Evolutionary conservation across 2,888 invertebrate species (phyloP).

Genomic region (Eledone cirrhosa): DNA sequence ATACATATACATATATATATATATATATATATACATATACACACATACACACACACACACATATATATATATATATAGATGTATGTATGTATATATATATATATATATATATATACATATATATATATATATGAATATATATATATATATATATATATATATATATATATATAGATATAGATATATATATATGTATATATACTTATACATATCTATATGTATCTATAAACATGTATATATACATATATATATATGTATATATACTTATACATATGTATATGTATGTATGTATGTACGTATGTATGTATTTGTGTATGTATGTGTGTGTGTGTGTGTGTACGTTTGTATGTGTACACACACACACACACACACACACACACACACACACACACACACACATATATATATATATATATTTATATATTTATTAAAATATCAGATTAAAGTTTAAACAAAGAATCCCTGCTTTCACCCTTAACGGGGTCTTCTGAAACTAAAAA

Average conservation of each 20-base stretch:
- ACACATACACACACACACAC: not conserved
- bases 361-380: slow-evolving; percentile 22
- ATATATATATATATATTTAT: no score
- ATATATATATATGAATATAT: not conserved
- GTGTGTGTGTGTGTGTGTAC: not conserved
- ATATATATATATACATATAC: not conserved
- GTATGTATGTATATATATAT: not conserved
- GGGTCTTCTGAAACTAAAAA: no score
- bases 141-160: slow-evolving; percentile 1
- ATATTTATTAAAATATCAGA: no score
- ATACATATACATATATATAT: not conserved
- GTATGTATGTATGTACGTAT: not conserved
- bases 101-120: not conserved
- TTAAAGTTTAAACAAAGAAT: no score
- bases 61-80: not conserved
- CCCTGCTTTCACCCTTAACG: no score
- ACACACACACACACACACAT: no score
- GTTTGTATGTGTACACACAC: slow-evolving; percentile 27
- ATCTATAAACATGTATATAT: not conserved
- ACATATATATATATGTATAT: not conserved
- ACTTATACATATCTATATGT: no score
- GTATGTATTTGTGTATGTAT: no score
- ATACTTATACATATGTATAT: not conserved
- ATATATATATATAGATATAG: slow-evolving; percentile 16
- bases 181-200: slow-evolving; percentile 5